These are phyloP conservation scores for Micromys minutus DNA, from an alignment of 2,113 vertebrate species.

Conservation along the genomic window DNA sequence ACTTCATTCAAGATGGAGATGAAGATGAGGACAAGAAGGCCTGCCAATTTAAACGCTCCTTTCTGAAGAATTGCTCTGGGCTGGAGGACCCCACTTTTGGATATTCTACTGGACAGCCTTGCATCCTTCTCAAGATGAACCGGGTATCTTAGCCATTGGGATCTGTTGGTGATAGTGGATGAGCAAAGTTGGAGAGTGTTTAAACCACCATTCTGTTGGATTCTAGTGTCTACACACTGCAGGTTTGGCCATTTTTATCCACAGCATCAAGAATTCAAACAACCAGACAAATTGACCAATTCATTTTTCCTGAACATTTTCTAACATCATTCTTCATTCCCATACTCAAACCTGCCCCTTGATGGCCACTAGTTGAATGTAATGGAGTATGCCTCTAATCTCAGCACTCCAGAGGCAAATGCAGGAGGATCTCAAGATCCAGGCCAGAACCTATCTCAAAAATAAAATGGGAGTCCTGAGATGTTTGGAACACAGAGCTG, in stretches of 20 bases:
- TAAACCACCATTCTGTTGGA: not conserved
- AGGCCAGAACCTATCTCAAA: not conserved
- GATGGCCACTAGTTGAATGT: not conserved
- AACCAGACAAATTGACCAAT: not conserved
- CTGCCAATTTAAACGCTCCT: constrained; percentile 96
- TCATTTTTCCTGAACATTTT: constrained; percentile 1
- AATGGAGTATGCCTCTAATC: not conserved
- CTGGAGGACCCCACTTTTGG: constrained; percentile 91
- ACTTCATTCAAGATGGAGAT: constrained; percentile 92
- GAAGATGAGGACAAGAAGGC: constrained; percentile 92
- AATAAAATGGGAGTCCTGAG: not conserved
- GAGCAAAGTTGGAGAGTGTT: constrained; percentile 29
- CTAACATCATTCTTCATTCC: not conserved
- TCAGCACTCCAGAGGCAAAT: not conserved
- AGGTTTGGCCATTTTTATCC: constrained; percentile 45
- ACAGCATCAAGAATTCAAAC: constrained; percentile 38
- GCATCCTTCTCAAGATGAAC: constrained; percentile 97
- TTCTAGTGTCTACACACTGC: constrained; percentile 40
- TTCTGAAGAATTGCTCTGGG: constrained; percentile 94
- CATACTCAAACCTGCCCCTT: not conserved
- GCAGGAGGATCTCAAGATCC: not conserved
- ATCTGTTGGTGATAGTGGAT: constrained; percentile 1
- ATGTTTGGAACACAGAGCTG: constrained; percentile 34
- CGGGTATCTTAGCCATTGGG: constrained; percentile 85
- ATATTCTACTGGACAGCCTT: constrained; percentile 94